These are phyloP conservation scores for Anas bahamensis DNA, from an alignment of 2,797 vertebrate genomes.

Conservation along the genomic window DNA sequence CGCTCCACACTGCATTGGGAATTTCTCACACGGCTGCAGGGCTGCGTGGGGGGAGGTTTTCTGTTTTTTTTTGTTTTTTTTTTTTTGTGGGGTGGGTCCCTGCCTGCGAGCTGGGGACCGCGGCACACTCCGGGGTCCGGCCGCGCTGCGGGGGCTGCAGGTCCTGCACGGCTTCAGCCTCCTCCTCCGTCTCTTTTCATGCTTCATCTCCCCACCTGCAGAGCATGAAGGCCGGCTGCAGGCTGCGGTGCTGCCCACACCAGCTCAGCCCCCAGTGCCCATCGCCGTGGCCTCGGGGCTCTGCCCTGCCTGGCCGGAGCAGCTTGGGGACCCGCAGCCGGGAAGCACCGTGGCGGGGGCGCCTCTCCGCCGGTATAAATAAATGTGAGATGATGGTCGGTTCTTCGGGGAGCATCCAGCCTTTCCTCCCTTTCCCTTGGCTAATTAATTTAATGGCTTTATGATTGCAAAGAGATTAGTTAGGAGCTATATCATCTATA, in stretches of 20 bases:
- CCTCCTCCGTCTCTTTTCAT: background rate
- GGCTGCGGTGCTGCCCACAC: fast-evolving
- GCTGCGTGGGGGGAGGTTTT: background rate
- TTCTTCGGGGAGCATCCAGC: constrained; percentile 10
- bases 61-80: too few relatives aligned
- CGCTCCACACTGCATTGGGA: background rate
- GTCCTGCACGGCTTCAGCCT: background rate
- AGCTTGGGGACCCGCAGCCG: background rate
- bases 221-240: fast-evolving
- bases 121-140: background rate
- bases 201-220: background rate
- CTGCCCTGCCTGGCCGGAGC: background rate
- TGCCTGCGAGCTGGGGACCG: fast-evolving
- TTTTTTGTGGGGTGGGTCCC: background rate
- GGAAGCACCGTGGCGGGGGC: background rate
- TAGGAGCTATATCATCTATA: constrained; percentile 50
- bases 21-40: background rate
- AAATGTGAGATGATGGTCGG: background rate
- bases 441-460: constrained; percentile 77
- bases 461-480: constrained; percentile 68
- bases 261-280: fast-evolving
- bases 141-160: background rate
- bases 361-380: background rate
- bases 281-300: background rate
- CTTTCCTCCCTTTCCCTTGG: constrained; percentile 27